Base-by-base conservation (phyloP, 2,888 invertebrate species). In the Parnassius orleans region DNA sequence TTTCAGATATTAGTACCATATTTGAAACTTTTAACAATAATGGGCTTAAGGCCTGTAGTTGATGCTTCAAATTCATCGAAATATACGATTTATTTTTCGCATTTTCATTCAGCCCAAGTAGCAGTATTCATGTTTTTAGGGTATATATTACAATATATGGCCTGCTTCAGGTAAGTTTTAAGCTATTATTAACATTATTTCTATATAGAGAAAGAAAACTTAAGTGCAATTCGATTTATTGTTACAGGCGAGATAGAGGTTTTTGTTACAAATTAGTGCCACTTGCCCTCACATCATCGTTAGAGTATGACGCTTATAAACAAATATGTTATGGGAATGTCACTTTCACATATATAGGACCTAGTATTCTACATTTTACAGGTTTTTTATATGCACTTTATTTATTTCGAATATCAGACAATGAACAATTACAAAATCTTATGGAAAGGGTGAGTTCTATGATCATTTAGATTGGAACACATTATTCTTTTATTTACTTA, bases 341-440 rank as follows among this genome's bases (percentile, higher is more conserved):
- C 12, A 80, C 94, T 10, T 95, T 96, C 72, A 95, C 94, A 44
- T 96, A 95, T 75, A 87, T 96, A 19, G 92, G 96, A 55, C 96
- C 97, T 3, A 95, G 95, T 81, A 70, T 93, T 57, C 83, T 97
- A 42, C 96, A 96, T 83, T 92, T 96, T 61, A 68, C 92, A 53
- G 96, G 95, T 12, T 97, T 95, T 76, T 72, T 95, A 14, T 95
- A 96, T 68, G 95, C 96, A 0, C 89, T 96, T 60, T 94, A 95
- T 75, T 88, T 96, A 57, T 95, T 96, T 79, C 92, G 96, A 72
- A 93, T 95, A 68, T 94, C 95, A 44, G 96, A 96, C 79, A 96
- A 96, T 77, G 96, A 97, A 78, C 96, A 96, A 73, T 81, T 97
- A 58, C 96, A 96, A 72, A 95, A 95, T 86, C 89, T 97, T 57